Conservation (phyloP, 2,113 vertebrate genomes). For the Sprattus sprattus region DNA sequence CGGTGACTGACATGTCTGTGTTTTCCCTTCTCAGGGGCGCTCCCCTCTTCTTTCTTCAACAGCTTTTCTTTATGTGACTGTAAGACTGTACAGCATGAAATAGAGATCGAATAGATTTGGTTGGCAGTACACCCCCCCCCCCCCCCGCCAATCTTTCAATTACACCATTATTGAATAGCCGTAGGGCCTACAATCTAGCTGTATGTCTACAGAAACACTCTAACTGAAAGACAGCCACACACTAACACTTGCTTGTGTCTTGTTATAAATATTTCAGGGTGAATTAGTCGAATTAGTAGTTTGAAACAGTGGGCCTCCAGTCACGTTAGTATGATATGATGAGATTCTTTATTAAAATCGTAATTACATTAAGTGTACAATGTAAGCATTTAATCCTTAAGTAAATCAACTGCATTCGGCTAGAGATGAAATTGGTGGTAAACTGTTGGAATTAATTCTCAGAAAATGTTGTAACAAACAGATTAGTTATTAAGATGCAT, state of each 20-base stretch:
- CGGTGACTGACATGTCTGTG: slow-evolving; percentile 8
- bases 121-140: neutral
- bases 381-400: neutral
- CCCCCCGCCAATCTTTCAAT: neutral
- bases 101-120: neutral
- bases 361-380: neutral
- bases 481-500: neutral
- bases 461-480: neutral
- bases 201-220: neutral
- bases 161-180: neutral
- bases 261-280: neutral
- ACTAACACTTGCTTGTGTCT: neutral
- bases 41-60: neutral
- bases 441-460: neutral
- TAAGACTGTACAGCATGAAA: neutral
- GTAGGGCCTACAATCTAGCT: neutral
- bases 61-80: neutral
- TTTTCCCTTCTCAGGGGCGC: neutral
- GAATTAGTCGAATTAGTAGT: neutral
- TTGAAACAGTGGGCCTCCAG: neutral
- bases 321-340: neutral
- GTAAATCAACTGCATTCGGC: neutral
- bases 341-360: neutral
- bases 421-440: neutral
- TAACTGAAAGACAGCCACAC: neutral